phyloP scores from a whole-genome alignment of 2,888 invertebrate genomes.

The Pecten maximus region DNA sequence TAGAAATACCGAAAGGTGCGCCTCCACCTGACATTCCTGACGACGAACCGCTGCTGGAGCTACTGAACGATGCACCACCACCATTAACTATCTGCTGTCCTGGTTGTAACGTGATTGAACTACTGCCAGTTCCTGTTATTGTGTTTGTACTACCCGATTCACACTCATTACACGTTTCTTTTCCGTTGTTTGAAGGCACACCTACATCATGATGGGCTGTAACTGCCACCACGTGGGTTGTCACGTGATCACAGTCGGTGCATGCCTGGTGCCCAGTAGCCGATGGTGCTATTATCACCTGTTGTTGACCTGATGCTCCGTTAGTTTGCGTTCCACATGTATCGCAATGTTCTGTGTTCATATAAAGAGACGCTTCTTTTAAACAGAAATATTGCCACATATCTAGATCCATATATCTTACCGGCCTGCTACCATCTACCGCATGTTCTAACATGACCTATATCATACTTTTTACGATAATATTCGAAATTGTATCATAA shows the following conservation, averaged over 20 bases:
- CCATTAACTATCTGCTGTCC: neutral
- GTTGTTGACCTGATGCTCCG: neutral
- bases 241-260: constrained; percentile 42
- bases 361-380: neutral
- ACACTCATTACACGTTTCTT: too few relatives aligned
- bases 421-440: constrained; percentile 12
- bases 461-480: too few relatives aligned
- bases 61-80: neutral
- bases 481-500: too few relatives aligned
- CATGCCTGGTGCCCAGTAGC: constrained; percentile 20
- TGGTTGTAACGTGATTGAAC: too few relatives aligned
- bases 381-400: neutral
- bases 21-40: neutral
- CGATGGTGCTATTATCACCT: neutral
- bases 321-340: neutral
- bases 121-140: too few relatives aligned
- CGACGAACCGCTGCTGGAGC: neutral
- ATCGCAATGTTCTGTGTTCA: constrained; percentile 8
- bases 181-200: neutral
- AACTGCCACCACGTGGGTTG: neutral
- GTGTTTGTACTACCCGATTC: too few relatives aligned
- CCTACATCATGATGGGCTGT: neutral
- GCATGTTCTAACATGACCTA: too few relatives aligned
- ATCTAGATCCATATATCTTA: neutral
- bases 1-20: neutral